phyloP scores from a whole-genome alignment of 2,797 vertebrate species.

The Neoniphon sammara region DNA sequence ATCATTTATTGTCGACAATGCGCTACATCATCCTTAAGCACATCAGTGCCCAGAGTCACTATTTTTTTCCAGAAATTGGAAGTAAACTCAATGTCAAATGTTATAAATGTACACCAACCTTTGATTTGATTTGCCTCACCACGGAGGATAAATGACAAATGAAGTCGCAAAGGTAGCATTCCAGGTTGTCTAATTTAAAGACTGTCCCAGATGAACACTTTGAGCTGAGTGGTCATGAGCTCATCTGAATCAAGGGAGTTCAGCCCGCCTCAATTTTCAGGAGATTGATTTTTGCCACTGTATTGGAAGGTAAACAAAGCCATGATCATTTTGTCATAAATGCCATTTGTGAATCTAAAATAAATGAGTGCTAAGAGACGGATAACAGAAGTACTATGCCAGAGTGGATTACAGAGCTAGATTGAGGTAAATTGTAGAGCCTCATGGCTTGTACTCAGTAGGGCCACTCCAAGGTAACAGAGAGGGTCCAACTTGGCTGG shows the following conservation, averaged over 20 bases:
- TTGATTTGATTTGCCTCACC: slow-evolving; percentile 27
- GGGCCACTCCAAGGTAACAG: no score
- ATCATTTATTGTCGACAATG: slow-evolving; percentile 20
- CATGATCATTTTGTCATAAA: not conserved
- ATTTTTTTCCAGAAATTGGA: slow-evolving; percentile 24
- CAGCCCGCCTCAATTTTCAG: slow-evolving; percentile 7
- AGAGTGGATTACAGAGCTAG: no score
- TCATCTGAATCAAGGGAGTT: slow-evolving; percentile 22
- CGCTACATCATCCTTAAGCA: slow-evolving; percentile 22
- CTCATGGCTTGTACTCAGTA: no score
- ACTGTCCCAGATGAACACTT: slow-evolving; percentile 36
- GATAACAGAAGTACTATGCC: no score
- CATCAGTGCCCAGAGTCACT: slow-evolving; percentile 11
- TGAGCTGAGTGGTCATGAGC: slow-evolving; percentile 30
- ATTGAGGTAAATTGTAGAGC: no score
- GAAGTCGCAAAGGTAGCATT: slow-evolving; percentile 28
- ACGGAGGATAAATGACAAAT: slow-evolving; percentile 40
- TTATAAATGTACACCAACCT: not conserved
- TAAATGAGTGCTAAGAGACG: not conserved
- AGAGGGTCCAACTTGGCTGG: no score
- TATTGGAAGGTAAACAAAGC: not conserved
- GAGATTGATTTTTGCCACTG: slow-evolving; percentile 6
- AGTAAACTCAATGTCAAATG: slow-evolving; percentile 25
- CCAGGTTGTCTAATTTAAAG: slow-evolving; percentile 54
- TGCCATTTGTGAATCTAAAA: not conserved